A percentile compares a stretch with the other conserved stretches of the same genome.
Conservation (phyloP, 2,888 invertebrate genomes). For the Clistopyga incitator region DNA sequence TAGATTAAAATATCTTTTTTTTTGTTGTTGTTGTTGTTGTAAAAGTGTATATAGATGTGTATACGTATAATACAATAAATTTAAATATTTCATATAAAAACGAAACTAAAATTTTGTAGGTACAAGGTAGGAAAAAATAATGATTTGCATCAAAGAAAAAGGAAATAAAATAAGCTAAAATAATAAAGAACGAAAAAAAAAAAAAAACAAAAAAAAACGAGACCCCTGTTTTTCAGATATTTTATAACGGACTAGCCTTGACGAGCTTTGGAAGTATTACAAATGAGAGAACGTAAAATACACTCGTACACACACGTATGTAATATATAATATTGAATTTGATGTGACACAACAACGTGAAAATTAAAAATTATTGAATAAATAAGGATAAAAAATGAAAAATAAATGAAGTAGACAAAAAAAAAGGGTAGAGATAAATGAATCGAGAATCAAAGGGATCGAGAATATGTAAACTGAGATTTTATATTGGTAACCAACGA, state of each 20-base stretch:
- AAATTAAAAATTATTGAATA: conserved; percentile 42
- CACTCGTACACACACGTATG: conserved; percentile 65
- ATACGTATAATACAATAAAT: conserved; percentile 83
- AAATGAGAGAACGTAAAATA: conserved; percentile 60
- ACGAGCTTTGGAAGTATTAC: conserved; percentile 79
- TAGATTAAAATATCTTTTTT: conserved; percentile 80
- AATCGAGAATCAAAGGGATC: conserved; percentile 47
- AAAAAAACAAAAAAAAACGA: conserved; percentile 64
- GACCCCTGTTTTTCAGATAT: conserved; percentile 61
- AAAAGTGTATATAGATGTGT: conserved; percentile 83
- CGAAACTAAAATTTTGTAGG: conserved; percentile 81
- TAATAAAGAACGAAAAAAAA: conserved; percentile 66
- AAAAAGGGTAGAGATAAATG: conserved; percentile 13
- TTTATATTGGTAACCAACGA: conserved; percentile 59
- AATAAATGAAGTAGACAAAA: too few species aligned
- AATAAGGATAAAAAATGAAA: conserved; percentile 12
- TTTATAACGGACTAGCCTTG: conserved; percentile 79
- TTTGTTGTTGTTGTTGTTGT: conserved; percentile 72
- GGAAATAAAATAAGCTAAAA: conserved; percentile 62
- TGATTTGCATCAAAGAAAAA: conserved; percentile 68
- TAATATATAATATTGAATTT: conserved; percentile 59
- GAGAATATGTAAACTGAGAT: conserved; percentile 52
- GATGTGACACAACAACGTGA: conserved; percentile 44
- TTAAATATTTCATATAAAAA: conserved; percentile 80
- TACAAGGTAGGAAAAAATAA: conserved; percentile 79